phyloP scores from a whole-genome alignment of 2,888 invertebrate species.

The Callinectes sapidus region DNA sequence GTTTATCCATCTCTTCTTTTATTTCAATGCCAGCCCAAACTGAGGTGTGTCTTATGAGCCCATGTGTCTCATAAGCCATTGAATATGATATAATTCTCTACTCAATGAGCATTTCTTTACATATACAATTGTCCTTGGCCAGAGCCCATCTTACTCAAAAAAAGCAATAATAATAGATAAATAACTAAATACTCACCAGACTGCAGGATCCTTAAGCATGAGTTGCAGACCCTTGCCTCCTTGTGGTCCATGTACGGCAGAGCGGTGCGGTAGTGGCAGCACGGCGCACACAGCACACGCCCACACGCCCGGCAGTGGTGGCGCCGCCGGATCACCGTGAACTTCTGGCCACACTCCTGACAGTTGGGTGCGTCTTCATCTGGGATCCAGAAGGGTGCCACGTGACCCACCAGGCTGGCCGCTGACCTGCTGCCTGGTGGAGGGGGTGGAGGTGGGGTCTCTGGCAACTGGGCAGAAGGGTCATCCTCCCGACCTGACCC shows the following conservation, averaged over 20 bases:
- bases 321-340: constrained; percentile 87
- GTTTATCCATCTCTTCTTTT: too few species aligned
- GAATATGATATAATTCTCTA: too few species aligned
- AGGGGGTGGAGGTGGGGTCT: not conserved
- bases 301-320: constrained; percentile 88
- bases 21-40: too few species aligned
- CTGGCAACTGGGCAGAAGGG: not conserved
- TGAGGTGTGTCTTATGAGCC: too few species aligned
- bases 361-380: constrained; percentile 82
- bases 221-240: constrained; percentile 87
- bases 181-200: constrained; percentile 46
- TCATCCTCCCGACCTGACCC: constrained; percentile 61
- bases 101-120: too few species aligned
- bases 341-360: constrained; percentile 88
- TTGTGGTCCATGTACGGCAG: constrained; percentile 84
- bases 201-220: constrained; percentile 78
- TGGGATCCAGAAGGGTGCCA: constrained; percentile 91
- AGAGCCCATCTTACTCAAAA: too few species aligned
- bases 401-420: constrained; percentile 80
- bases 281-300: constrained; percentile 86
- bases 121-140: too few species aligned
- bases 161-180: too few species aligned
- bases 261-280: constrained; percentile 84
- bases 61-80: too few species aligned
- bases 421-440: constrained; percentile 16